Percentiles rank a stretch among this genome's conserved stretches.
These are phyloP conservation scores for Julus scandinavius DNA, from an alignment of 2,888 invertebrate genomes.

Conservation along the genomic window DNA sequence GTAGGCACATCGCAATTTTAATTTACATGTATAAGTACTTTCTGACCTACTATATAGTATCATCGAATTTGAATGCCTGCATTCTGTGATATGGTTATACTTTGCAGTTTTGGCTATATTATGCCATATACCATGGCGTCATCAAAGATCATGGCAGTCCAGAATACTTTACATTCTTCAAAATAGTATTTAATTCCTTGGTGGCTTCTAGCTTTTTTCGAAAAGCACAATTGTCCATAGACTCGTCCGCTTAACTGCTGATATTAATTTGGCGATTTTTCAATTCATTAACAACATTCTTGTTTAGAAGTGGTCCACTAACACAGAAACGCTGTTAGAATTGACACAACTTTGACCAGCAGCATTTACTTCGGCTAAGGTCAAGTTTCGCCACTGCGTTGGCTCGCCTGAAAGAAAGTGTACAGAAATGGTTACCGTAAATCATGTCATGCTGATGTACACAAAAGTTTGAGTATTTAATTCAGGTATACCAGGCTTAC, in stretches of 20 bases:
- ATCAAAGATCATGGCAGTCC: not conserved
- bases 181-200: not conserved
- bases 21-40: not conserved
- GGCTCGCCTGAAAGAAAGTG: constrained; percentile 64
- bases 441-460: not conserved
- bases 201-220: too few species aligned
- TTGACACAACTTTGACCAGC: constrained; percentile 76
- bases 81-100: constrained; percentile 11
- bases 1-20: not conserved
- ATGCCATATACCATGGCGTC: too few species aligned
- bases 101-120: not conserved
- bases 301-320: constrained; percentile 88
- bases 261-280: not conserved
- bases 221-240: not conserved
- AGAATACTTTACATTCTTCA: not conserved
- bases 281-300: not conserved
- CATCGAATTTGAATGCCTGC: not conserved
- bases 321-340: constrained; percentile 87
- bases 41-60: not conserved
- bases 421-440: not conserved
- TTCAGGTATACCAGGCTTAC: constrained; percentile 58
- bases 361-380: constrained; percentile 85
- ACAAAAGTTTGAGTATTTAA: not conserved
- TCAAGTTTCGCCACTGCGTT: constrained; percentile 80
- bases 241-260: not conserved